A percentile compares a stretch with the other conserved stretches of the same genome.
Evolutionary conservation across 2,113 vertebrate species (phyloP).

Genomic region (Thermophis baileyi): DNA sequence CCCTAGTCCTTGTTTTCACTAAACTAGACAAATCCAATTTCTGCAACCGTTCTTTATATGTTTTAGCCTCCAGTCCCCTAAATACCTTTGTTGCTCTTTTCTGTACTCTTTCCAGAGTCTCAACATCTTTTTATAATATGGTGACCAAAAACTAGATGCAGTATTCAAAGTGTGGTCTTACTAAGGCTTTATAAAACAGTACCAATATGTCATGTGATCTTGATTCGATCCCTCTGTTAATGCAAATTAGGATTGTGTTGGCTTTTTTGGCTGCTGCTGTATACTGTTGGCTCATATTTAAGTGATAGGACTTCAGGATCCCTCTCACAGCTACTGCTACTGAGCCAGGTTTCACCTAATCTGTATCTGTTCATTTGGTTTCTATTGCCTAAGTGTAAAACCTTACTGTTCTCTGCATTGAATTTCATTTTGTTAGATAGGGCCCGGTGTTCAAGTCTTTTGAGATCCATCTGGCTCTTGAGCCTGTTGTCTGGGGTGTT

Average conservation of each 20-base stretch:
- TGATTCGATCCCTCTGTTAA: neutral
- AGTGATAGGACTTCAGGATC: neutral
- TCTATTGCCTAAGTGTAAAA: neutral
- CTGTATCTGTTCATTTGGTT: neutral
- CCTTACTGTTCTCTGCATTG: neutral
- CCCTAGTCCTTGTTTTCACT: neutral
- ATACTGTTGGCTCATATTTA: neutral
- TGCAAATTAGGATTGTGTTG: neutral
- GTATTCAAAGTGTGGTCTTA: neutral
- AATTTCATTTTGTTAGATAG: neutral
- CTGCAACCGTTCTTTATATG: too few relatives aligned
- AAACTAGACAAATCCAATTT: too few relatives aligned
- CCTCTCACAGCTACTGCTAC: neutral
- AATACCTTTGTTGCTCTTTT: too few relatives aligned
- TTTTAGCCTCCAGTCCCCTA: too few relatives aligned
- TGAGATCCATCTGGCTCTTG: neutral
- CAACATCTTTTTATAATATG: neutral
- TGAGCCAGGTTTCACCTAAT: neutral
- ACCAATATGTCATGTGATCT: neutral
- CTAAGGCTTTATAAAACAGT: neutral
- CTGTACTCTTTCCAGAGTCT: neutral
- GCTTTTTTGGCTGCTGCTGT: neutral
- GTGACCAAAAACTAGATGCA: neutral
- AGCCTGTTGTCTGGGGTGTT: neutral
- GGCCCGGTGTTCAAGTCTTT: neutral